Base-by-base conservation (phyloP, 2,113 vertebrate genomes). In the Elephantulus edwardii region DNA sequence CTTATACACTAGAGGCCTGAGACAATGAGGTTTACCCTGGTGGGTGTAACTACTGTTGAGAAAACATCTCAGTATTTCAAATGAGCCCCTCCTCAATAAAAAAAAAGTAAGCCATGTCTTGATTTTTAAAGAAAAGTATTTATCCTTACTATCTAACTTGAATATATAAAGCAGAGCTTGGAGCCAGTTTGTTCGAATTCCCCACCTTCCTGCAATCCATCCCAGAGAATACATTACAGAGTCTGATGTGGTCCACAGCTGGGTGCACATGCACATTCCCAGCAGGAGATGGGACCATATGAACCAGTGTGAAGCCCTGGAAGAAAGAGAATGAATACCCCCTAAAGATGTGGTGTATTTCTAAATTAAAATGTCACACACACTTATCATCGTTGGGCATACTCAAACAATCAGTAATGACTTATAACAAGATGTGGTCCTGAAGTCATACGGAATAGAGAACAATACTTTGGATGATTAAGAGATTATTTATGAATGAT, bases 31-130 rank as follows among this genome's bases (percentile, higher is more conserved):
- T 20, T 83, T 56, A 56, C 24, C 22, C 28, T 19, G 42, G 74
- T n/a, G 58, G 84, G 2, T 93, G 20, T 54, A 44, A 28, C 82
- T 64, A 68, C 46, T 84, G 58, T 3, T 74, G 20, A 44, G 48
- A 88, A 83, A 90, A 78, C 52, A 20, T 78, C 38, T 90, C 28
- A 46, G 16, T 48, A 77, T 72, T 66, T 60, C 78, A 64, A 84
- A 30, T 62, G 22, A 75, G 46, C 30, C 30, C 40, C 60, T 64
- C 74, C 88, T 66, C 64, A 20, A 17, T 20, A 58, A 58, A 58
- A 56, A 54, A 88, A 82, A 90, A 33, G 20, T 86, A 83, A 71
- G 1, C 8, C 44, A 86, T 38, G 75, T 86, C 42, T 64, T 50
- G 14, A 14, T 56, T 68, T 83, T 70, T 77, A 71, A 77, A 81